Percentiles rank a stretch among this genome's conserved stretches.
phyloP scores from a whole-genome alignment of 2,888 invertebrate genomes.

The Pasiphila rectangulata region DNA sequence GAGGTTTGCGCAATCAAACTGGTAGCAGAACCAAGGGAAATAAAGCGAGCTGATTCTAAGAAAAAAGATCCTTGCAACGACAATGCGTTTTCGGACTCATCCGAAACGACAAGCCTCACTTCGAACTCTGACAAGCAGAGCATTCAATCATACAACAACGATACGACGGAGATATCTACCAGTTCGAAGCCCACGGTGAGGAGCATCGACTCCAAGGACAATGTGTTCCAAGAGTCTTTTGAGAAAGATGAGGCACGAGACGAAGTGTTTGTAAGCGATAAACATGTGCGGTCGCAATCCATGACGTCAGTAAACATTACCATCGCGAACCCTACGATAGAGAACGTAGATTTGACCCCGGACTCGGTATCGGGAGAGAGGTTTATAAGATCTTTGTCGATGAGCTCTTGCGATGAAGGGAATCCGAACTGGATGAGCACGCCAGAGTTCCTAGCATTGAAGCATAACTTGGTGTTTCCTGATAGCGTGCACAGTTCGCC shows the following conservation, averaged over 20 bases:
- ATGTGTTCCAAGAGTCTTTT: conserved; percentile 50
- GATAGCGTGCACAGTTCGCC: conserved; percentile 90
- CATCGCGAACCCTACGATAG: conserved; percentile 87
- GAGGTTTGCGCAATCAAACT: conserved; percentile 62
- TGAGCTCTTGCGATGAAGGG: conserved; percentile 86
- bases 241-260: conserved; percentile 68
- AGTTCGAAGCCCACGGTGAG: conserved; percentile 69
- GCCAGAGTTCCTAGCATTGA: conserved; percentile 88
- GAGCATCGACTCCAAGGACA: conserved; percentile 63
- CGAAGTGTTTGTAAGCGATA: conserved; percentile 64
- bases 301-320: conserved; percentile 85
- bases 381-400: conserved; percentile 82
- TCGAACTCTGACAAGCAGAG: conserved; percentile 78
- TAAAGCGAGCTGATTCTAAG: conserved; percentile 43
- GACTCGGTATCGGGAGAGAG: conserved; percentile 80
- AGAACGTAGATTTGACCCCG: conserved; percentile 85
- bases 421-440: conserved; percentile 90
- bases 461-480: conserved; percentile 90
- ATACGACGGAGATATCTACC: conserved; percentile 63
- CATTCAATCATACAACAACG: conserved; percentile 70
- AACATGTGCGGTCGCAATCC: conserved; percentile 78
- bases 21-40: conserved; percentile 50
- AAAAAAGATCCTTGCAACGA: conserved; percentile 65
- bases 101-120: conserved; percentile 75
- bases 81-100: conserved; percentile 76